A percentile compares a stretch with the other conserved stretches of the same genome.
These are phyloP conservation scores for Paedocypris sp. DNA, from an alignment of 2,113 vertebrate species.

Conservation along the genomic window DNA sequence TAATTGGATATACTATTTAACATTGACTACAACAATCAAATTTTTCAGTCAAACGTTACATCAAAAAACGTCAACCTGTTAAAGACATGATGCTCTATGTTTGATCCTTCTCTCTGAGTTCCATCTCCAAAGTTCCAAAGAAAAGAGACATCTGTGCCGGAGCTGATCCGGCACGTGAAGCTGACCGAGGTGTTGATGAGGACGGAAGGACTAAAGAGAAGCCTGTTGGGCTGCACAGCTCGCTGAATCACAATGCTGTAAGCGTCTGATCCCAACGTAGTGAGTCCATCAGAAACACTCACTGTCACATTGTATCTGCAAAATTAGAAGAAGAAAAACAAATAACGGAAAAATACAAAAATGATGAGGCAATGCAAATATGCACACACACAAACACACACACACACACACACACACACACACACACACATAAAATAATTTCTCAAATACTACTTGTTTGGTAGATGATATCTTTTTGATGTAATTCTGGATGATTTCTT, in stretches of 20 bases:
- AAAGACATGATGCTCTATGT: conserved; percentile 52
- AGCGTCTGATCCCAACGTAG: conserved; percentile 45
- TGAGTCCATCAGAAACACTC: conserved; percentile 31
- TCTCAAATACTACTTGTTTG: conserved; percentile 50
- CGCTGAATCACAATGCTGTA: conserved; percentile 55
- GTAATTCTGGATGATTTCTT: conserved; percentile 49
- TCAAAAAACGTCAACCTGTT: conserved; percentile 43
- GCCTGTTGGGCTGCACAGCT: conserved; percentile 55
- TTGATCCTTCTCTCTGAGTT: conserved; percentile 37
- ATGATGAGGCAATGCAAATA: neutral
- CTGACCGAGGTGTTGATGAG: conserved; percentile 49
- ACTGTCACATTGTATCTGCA: conserved; percentile 60
- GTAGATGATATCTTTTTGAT: conserved; percentile 48
- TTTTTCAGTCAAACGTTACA: no score
- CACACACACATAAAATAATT: neutral
- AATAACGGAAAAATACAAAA: no score
- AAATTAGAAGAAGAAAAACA: neutral
- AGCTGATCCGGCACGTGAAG: conserved; percentile 61
- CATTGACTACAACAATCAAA: no score
- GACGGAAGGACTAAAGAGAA: conserved; percentile 53
- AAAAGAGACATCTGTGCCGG: conserved; percentile 57
- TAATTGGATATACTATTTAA: no score
- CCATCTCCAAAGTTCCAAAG: conserved; percentile 73
- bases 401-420: no score
- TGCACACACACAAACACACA: neutral